These are phyloP conservation scores for Hydropotes inermis DNA, from an alignment of 2,113 vertebrate genomes.

Conservation along the genomic window DNA sequence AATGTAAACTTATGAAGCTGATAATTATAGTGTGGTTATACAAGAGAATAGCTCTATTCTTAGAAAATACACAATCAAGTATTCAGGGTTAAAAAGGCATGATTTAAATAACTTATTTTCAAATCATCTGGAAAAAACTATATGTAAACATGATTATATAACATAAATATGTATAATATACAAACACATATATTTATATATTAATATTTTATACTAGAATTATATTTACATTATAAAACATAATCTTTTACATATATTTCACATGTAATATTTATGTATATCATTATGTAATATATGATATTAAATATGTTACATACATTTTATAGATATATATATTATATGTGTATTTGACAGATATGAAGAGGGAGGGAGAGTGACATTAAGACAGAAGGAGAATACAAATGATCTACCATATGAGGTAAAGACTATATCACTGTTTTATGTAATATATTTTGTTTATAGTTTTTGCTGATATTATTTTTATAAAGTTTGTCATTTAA, in stretches of 20 bases:
- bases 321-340: neutral
- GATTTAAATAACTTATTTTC: neutral
- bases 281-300: neutral
- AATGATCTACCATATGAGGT: neutral
- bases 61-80: neutral
- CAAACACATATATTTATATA: neutral
- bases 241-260: neutral
- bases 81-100: neutral
- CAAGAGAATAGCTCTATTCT: neutral
- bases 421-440: neutral
- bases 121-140: neutral
- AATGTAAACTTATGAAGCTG: neutral
- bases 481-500: neutral
- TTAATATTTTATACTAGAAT: neutral
- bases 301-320: neutral
- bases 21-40: neutral
- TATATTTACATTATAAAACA: neutral
- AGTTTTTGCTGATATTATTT: neutral
- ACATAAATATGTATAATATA: neutral
- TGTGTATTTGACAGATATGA: neutral
- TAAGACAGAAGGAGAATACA: neutral
- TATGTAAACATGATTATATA: neutral
- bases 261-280: neutral
- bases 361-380: neutral
- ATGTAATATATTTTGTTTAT: neutral